A percentile compares a stretch with the other conserved stretches of the same genome.
These are phyloP conservation scores for Haemorhous mexicanus DNA, from an alignment of 2,113 vertebrate genomes.

Conservation along the genomic window DNA sequence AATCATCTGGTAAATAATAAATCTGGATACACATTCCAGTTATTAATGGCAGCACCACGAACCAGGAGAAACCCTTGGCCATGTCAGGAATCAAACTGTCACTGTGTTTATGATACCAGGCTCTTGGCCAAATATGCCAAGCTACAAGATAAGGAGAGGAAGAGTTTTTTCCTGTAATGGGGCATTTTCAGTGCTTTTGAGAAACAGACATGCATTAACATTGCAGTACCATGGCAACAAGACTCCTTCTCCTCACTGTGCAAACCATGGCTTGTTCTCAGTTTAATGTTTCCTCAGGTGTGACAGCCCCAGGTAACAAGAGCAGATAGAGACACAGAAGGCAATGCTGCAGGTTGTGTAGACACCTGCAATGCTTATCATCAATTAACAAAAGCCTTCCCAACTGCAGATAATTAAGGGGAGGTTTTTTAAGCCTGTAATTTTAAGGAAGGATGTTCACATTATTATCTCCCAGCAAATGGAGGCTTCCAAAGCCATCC, in stretches of 20 bases:
- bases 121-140: neutral
- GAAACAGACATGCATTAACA: neutral
- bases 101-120: neutral
- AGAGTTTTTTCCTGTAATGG: neutral
- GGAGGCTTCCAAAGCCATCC: neutral
- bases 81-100: neutral
- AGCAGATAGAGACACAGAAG: neutral
- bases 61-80: neutral
- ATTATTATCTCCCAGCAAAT: neutral
- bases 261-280: neutral
- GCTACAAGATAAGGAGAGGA: neutral
- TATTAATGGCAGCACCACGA: slow-evolving; percentile 14
- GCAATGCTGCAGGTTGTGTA: neutral
- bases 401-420: neutral
- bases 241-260: neutral
- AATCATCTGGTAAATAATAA: slow-evolving; percentile 46
- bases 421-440: neutral
- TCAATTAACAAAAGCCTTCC: neutral
- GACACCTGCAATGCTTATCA: neutral
- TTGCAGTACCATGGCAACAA: slow-evolving; percentile 3
- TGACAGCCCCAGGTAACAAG: slow-evolving; percentile 10
- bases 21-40: neutral
- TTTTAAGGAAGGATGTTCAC: neutral
- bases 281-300: slow-evolving; percentile 8
- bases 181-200: neutral